Evolutionary conservation across 2,888 invertebrate genomes (phyloP).

Genomic region (Lasioglossum pauxillum): DNA sequence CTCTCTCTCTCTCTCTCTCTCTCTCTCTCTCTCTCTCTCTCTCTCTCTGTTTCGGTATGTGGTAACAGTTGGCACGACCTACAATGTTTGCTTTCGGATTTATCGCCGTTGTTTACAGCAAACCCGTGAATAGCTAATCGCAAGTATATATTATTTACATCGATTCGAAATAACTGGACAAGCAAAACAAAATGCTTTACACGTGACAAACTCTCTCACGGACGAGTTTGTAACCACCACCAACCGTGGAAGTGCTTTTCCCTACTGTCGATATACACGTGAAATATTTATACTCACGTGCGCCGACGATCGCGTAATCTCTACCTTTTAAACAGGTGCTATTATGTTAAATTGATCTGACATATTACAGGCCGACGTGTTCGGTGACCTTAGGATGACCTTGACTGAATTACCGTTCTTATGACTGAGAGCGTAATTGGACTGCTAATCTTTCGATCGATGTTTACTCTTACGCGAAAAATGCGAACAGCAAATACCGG

Average conservation of each 20-base stretch:
- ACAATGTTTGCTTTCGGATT: not conserved
- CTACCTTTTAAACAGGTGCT: not conserved
- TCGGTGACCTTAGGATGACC: not conserved
- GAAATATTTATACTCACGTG: not conserved
- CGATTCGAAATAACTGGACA: not conserved
- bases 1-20: constrained; percentile 20
- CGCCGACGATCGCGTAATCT: not conserved
- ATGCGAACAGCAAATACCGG: not conserved
- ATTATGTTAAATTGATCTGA: not conserved
- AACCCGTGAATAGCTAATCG: constrained; percentile 11
- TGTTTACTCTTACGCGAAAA: not conserved
- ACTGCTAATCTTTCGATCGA: not conserved
- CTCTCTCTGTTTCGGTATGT: not conserved
- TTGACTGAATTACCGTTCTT: not conserved
- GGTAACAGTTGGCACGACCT: constrained; percentile 24
- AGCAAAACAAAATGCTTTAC: not conserved
- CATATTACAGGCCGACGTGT: not conserved
- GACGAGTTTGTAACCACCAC: not conserved
- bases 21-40: constrained; percentile 10
- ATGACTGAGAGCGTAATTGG: not conserved
- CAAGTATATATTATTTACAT: not conserved
- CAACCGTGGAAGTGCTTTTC: not conserved
- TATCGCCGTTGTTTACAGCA: constrained; percentile 16
- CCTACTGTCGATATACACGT: not conserved
- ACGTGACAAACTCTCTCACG: not conserved